phyloP scores from a whole-genome alignment of 2,888 invertebrate genomes.

The Dinocampus coccinellae region DNA sequence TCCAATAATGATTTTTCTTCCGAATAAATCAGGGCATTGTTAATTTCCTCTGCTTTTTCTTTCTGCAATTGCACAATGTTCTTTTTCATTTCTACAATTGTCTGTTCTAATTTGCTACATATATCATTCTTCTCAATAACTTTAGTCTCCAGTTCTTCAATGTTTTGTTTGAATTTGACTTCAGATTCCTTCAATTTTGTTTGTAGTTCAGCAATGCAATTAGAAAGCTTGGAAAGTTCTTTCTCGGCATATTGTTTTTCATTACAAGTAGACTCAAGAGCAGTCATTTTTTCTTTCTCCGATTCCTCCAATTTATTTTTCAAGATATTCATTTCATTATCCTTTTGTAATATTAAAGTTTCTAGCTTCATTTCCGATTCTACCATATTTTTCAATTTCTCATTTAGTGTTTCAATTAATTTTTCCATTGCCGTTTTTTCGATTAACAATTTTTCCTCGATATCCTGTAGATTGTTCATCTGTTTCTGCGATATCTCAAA shows the following conservation, averaged over 20 bases:
- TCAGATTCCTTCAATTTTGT: constrained; percentile 1
- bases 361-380: constrained; percentile 31
- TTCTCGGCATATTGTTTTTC: not conserved
- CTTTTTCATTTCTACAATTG: not conserved
- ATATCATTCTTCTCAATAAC: constrained; percentile 42
- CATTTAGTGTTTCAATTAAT: constrained; percentile 29
- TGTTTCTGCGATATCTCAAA: constrained; percentile 51
- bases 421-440: constrained; percentile 34
- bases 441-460: constrained; percentile 45
- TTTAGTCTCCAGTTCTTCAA: constrained; percentile 42
- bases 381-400: not conserved
- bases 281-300: constrained; percentile 44
- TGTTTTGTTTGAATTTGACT: not conserved
- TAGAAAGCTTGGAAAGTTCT: not conserved
- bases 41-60: constrained; percentile 46
- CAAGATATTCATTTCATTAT: constrained; percentile 44
- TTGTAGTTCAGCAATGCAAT: not conserved
- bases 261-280: not conserved
- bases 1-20: constrained; percentile 72
- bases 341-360: constrained; percentile 39
- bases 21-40: constrained; percentile 70
- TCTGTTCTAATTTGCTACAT: constrained; percentile 32
- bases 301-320: constrained; percentile 45
- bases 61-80: not conserved
- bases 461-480: constrained; percentile 49